Evolutionary conservation across 2,113 vertebrate species (phyloP).

Genomic region (Pterocles burchelli): DNA sequence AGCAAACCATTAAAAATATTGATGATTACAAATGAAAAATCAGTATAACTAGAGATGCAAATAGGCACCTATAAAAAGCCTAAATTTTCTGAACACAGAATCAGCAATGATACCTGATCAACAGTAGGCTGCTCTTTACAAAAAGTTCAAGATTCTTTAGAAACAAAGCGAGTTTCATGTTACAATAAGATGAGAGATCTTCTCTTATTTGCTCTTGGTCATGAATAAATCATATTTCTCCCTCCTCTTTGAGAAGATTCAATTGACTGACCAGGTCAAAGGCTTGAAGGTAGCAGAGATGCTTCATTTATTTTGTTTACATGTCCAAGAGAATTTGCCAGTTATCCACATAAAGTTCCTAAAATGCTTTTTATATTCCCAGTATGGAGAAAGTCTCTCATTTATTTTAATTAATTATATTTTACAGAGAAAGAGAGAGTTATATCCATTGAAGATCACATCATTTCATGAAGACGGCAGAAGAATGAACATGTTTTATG

Average conservation of each 20-base stretch:
- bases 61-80: background rate
- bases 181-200: background rate
- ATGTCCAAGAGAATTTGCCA: background rate
- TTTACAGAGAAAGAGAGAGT: background rate
- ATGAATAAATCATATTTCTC: background rate
- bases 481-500: conserved; percentile 41
- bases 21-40: background rate
- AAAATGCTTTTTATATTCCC: background rate
- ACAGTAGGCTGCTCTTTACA: background rate
- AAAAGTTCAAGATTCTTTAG: background rate
- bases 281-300: background rate
- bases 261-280: background rate
- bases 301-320: background rate
- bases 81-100: background rate
- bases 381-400: background rate
- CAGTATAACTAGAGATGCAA: background rate
- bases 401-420: conserved; percentile 22
- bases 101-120: background rate
- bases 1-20: background rate
- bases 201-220: background rate
- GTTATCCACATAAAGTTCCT: background rate
- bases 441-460: conserved; percentile 19
- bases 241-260: background rate
- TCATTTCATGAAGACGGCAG: conserved; percentile 30
- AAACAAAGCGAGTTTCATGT: background rate